phyloP scores from a whole-genome alignment of 2,113 vertebrate genomes.

The Morone saxatilis region DNA sequence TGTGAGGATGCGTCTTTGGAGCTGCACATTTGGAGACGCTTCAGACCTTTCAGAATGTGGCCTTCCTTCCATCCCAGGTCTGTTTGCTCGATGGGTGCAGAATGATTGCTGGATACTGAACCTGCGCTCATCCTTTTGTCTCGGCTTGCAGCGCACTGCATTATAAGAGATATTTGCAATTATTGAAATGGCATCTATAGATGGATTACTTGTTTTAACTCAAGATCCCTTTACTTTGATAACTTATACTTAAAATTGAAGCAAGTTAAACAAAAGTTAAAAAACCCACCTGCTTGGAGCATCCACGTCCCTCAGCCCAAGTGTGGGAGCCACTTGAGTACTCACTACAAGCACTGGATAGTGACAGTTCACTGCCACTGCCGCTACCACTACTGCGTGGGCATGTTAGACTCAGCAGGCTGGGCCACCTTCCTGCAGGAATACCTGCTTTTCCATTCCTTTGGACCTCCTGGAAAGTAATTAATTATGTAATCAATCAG shows the following conservation, averaged over 20 bases:
- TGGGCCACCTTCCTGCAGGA: slow-evolving; percentile 85
- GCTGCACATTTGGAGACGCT: slow-evolving; percentile 88
- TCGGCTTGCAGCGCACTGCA: slow-evolving; percentile 86
- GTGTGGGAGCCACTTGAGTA: slow-evolving; percentile 92
- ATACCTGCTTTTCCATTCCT: slow-evolving; percentile 86
- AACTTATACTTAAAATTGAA: neutral
- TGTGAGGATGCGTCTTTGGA: slow-evolving; percentile 85
- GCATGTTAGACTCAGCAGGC: slow-evolving; percentile 85
- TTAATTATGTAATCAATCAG: neutral
- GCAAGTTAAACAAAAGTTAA: neutral
- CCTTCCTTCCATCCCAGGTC: slow-evolving; percentile 92
- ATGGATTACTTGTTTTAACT: neutral
- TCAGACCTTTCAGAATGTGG: slow-evolving; percentile 91
- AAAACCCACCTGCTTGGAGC: slow-evolving; percentile 85
- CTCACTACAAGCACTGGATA: slow-evolving; percentile 92
- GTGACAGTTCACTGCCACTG: slow-evolving; percentile 90
- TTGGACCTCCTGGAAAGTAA: slow-evolving; percentile 86
- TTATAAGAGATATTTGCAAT: slow-evolving; percentile 49
- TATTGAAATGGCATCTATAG: neutral
- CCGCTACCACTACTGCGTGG: slow-evolving; percentile 88
- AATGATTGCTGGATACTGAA: slow-evolving; percentile 86
- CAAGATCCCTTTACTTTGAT: neutral
- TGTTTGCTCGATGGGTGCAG: slow-evolving; percentile 86
- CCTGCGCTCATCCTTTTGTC: slow-evolving; percentile 90
- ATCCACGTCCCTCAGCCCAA: slow-evolving; percentile 87